Evolutionary conservation across 2,113 vertebrate genomes (phyloP).

Genomic region (Triplophysa rosa): DNA sequence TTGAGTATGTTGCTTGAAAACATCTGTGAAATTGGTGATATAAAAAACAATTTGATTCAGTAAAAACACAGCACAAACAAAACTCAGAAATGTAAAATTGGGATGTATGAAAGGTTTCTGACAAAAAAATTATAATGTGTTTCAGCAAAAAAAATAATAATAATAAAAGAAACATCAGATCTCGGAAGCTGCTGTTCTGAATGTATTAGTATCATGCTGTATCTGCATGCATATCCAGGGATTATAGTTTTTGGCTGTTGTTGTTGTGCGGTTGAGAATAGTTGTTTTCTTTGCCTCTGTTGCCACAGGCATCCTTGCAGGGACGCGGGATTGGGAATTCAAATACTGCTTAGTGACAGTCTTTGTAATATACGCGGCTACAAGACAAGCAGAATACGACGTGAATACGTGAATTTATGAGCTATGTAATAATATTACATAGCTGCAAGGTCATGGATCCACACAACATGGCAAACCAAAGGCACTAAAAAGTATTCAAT

Average conservation of each 20-base stretch:
- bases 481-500: neutral
- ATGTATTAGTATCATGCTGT: conserved; percentile 4
- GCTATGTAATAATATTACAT: no score
- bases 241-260: conserved; percentile 41
- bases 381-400: neutral
- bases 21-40: neutral
- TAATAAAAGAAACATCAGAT: neutral
- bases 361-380: conserved; percentile 37
- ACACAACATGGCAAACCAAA: neutral
- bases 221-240: conserved; percentile 25
- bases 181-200: neutral
- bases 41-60: neutral
- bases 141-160: neutral
- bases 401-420: no score
- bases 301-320: conserved; percentile 54
- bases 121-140: no score
- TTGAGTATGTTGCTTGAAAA: no score
- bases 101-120: no score
- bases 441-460: conserved; percentile 25
- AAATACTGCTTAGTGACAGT: conserved; percentile 50
- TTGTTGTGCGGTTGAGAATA: conserved; percentile 31
- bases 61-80: neutral
- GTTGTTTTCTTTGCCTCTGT: conserved; percentile 45
- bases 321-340: conserved; percentile 51
- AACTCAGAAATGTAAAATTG: neutral